Evolutionary conservation across 2,797 vertebrate species (phyloP).

Genomic region (Platalea minor): DNA sequence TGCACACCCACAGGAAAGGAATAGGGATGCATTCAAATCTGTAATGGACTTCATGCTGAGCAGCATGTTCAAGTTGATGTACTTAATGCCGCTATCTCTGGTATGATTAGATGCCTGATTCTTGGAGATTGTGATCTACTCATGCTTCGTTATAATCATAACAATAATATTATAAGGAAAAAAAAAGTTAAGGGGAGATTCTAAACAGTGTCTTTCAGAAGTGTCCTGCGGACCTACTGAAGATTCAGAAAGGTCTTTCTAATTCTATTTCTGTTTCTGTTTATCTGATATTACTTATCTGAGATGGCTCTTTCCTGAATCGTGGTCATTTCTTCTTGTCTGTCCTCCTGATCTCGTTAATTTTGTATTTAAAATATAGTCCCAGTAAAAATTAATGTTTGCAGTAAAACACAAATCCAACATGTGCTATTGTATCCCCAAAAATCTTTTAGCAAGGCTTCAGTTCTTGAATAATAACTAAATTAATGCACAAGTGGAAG

Average conservation of each 20-base stretch:
- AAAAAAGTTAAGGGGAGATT: neutral
- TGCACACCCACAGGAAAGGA: neutral
- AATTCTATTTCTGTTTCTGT: accelerated
- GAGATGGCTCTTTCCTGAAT: neutral
- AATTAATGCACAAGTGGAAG: neutral
- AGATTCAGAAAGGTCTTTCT: neutral
- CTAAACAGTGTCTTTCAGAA: neutral
- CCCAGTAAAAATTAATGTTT: neutral
- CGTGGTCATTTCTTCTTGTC: neutral
- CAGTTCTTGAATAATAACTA: neutral
- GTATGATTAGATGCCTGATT: neutral
- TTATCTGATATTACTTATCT: neutral
- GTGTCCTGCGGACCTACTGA: neutral
- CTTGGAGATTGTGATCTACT: neutral
- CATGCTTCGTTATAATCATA: neutral
- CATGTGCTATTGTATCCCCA: neutral
- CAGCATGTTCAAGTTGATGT: neutral
- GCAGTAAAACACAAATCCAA: neutral
- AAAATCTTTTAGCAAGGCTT: neutral
- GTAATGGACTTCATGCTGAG: neutral
- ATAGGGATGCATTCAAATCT: neutral
- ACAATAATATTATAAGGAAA: neutral
- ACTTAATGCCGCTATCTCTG: neutral
- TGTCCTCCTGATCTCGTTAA: neutral
- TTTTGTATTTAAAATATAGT: neutral